Conservation (phyloP, 2,113 vertebrate species). For the Sylvietta virens region DNA sequence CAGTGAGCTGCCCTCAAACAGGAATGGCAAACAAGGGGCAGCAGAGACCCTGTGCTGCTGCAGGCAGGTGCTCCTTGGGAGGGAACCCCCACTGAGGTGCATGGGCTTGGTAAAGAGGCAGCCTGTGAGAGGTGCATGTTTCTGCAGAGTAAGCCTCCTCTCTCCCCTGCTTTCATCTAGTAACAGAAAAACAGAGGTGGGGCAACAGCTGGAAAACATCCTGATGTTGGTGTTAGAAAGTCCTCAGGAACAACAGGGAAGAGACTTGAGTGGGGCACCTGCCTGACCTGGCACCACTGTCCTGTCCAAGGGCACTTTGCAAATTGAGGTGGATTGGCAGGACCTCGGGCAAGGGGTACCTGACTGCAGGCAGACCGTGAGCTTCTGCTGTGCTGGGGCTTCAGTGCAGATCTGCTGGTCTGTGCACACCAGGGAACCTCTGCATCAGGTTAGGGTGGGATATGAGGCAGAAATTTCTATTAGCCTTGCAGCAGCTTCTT, state of each 20-base stretch:
- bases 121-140: background rate
- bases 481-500: background rate
- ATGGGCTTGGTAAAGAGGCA: background rate
- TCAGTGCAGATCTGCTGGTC: background rate
- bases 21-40: background rate
- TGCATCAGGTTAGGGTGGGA: background rate
- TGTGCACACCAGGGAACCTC: background rate
- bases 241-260: background rate
- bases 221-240: background rate
- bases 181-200: background rate
- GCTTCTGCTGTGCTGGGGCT: background rate
- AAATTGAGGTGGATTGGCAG: background rate
- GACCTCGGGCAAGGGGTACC: background rate
- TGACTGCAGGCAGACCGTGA: accelerated
- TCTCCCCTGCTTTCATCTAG: background rate
- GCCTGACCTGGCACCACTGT: accelerated
- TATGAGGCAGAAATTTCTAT: background rate
- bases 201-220: background rate
- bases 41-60: background rate
- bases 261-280: accelerated
- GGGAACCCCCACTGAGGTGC: background rate
- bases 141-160: background rate
- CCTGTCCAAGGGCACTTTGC: background rate
- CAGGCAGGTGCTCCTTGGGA: background rate
- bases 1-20: background rate